Evolutionary conservation across 2,797 vertebrate genomes (phyloP).

Genomic region (Mormyrops attenuatus): DNA sequence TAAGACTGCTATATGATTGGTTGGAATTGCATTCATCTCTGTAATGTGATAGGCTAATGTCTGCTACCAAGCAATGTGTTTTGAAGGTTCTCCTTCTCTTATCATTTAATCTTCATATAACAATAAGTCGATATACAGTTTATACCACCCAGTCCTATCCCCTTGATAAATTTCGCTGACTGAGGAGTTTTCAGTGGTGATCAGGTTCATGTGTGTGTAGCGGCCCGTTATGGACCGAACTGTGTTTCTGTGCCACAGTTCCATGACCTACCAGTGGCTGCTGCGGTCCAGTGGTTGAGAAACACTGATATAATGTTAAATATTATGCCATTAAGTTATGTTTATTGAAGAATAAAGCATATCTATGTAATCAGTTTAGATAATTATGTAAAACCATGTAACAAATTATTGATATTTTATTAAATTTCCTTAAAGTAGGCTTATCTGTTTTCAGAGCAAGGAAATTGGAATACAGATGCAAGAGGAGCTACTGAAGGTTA

Average conservation of each 20-base stretch:
- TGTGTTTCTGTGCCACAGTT: not conserved
- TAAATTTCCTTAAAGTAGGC: not conserved
- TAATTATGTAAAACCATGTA: not conserved
- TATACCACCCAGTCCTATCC: not conserved
- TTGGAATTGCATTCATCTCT: not conserved
- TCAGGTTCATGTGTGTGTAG: not conserved
- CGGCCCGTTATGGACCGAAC: not conserved
- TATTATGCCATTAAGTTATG: not conserved
- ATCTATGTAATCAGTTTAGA: not conserved
- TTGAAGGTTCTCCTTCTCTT: not conserved
- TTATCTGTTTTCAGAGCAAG: constrained; percentile 73
- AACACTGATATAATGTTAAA: not conserved
- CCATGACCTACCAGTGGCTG: not conserved
- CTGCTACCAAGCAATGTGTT: not conserved
- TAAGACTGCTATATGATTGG: not conserved
- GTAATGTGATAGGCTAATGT: not conserved
- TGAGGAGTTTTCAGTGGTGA: not conserved
- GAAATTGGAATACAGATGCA: constrained; percentile 95
- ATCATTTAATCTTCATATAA: not conserved
- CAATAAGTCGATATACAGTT: not conserved
- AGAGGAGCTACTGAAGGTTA: constrained; percentile 87
- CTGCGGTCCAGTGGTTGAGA: not conserved
- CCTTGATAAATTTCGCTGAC: not conserved
- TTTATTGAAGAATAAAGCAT: not conserved
- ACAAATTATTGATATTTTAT: not conserved